Evolutionary conservation across 2,888 invertebrate species (phyloP).

Genomic region (Sipha maydis): DNA sequence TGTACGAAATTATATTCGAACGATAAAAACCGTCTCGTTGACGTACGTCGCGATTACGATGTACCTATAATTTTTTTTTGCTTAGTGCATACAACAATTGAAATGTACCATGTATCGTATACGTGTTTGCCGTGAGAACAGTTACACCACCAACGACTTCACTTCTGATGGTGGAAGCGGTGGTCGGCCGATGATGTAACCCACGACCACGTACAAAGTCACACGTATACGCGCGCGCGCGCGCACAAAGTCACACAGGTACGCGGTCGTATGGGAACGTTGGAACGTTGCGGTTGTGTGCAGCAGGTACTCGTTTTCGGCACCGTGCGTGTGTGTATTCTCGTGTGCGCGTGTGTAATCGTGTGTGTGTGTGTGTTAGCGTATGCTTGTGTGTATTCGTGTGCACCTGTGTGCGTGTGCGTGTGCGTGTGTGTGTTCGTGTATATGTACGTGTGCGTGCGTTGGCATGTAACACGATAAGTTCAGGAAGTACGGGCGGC

Average conservation of each 20-base stretch:
- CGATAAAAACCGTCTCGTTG: too few relatives aligned
- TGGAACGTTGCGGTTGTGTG: conserved; percentile 17
- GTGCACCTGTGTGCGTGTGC: not conserved
- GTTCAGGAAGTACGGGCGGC: conserved; percentile 57
- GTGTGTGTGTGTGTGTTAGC: not conserved
- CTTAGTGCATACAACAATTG: not conserved
- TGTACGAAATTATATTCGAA: too few relatives aligned
- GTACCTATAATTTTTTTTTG: too few relatives aligned
- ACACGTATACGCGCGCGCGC: not conserved
- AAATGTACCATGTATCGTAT: too few relatives aligned
- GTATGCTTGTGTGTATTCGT: too few relatives aligned
- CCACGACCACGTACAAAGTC: not conserved
- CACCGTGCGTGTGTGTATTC: not conserved
- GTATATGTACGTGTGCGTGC: not conserved
- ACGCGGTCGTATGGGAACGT: conserved; percentile 4
- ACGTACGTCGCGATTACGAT: too few relatives aligned
- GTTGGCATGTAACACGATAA: conserved; percentile 49
- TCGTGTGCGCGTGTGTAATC: not conserved
- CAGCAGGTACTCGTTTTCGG: conserved; percentile 38
- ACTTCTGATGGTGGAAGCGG: not conserved
- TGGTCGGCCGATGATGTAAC: not conserved
- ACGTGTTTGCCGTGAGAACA: not conserved
- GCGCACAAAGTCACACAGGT: conserved; percentile 13
- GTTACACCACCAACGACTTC: not conserved
- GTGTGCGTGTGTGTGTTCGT: too few relatives aligned